Evolutionary conservation across 2,888 invertebrate species (phyloP).

Genomic region (Crepidodera aurea): DNA sequence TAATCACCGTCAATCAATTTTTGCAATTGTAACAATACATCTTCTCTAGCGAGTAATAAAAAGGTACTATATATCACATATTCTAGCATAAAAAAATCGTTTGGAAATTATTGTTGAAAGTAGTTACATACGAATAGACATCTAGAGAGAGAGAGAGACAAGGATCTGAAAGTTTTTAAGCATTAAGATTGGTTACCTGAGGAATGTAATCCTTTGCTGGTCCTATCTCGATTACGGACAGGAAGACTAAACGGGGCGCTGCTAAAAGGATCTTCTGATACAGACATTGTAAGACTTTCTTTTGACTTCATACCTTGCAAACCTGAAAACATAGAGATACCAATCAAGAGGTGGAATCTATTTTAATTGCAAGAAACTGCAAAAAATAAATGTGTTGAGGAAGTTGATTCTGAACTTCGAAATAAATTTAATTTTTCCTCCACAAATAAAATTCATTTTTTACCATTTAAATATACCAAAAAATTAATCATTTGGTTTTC

Average conservation of each 20-base stretch:
- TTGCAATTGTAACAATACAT: constrained; percentile 7
- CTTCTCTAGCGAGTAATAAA: constrained; percentile 17
- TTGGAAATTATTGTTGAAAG: constrained; percentile 29
- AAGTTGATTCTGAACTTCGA: too few relatives aligned
- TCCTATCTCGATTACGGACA: constrained; percentile 57
- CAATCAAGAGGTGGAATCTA: too few relatives aligned
- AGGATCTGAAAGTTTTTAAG: constrained; percentile 30
- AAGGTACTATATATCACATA: constrained; percentile 29
- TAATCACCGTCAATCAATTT: background rate
- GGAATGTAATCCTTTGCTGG: constrained; percentile 55
- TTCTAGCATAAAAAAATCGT: constrained; percentile 24
- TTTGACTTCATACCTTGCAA: constrained; percentile 74
- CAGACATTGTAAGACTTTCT: constrained; percentile 75
- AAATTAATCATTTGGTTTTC: too few relatives aligned
- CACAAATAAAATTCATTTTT: too few relatives aligned
- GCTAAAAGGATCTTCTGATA: constrained; percentile 79
- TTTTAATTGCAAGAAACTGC: too few relatives aligned
- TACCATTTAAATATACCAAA: too few relatives aligned
- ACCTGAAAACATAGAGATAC: constrained; percentile 62
- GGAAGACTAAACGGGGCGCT: constrained; percentile 83
- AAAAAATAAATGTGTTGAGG: too few relatives aligned
- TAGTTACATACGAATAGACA: constrained; percentile 13
- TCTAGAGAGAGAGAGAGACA: constrained; percentile 17
- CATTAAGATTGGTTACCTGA: constrained; percentile 61
- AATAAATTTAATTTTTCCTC: too few relatives aligned